Percentiles rank a stretch among this genome's conserved stretches.
These are phyloP conservation scores for Bombus terrestris DNA, from an alignment of 1,140 invertebrate species.

Conservation along the genomic window DNA sequence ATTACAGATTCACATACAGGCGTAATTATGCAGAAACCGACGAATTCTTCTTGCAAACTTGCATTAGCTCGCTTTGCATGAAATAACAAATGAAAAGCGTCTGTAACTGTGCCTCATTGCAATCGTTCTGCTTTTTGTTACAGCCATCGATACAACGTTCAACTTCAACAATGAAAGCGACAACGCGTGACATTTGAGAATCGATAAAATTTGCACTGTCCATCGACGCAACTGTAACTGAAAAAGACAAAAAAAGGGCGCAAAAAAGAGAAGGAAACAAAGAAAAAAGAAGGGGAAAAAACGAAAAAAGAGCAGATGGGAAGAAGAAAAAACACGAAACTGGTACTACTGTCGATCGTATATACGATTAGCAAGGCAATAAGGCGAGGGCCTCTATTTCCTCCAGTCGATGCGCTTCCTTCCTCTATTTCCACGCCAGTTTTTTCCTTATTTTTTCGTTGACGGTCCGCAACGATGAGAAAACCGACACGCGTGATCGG, in stretches of 20 bases:
- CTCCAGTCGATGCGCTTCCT: conserved; percentile 65
- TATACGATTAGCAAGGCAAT: conserved; percentile 49
- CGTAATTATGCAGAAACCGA: neutral
- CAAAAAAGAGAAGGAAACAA: neutral
- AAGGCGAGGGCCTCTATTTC: conserved; percentile 62
- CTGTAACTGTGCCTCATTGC: neutral
- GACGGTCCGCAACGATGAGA: neutral
- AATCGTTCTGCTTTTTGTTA: conserved; percentile 9
- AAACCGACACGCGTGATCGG: conserved; percentile 9
- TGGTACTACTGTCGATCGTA: neutral
- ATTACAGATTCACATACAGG: too few relatives aligned
- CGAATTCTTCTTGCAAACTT: neutral
- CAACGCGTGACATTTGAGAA: conserved; percentile 45
- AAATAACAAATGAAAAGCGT: neutral
- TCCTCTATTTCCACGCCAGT: conserved; percentile 45
- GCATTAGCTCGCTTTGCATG: too few relatives aligned
- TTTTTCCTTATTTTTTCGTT: conserved; percentile 8
- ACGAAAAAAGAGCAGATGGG: neutral
- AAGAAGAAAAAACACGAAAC: neutral
- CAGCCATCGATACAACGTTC: conserved; percentile 4
- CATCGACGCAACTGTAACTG: neutral
- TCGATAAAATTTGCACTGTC: conserved; percentile 52
- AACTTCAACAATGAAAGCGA: conserved; percentile 35
- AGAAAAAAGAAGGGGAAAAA: neutral
- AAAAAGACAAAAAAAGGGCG: neutral